Evolutionary conservation across 2,888 invertebrate species (phyloP).

Genomic region (Cosmorhoe ocellata): DNA sequence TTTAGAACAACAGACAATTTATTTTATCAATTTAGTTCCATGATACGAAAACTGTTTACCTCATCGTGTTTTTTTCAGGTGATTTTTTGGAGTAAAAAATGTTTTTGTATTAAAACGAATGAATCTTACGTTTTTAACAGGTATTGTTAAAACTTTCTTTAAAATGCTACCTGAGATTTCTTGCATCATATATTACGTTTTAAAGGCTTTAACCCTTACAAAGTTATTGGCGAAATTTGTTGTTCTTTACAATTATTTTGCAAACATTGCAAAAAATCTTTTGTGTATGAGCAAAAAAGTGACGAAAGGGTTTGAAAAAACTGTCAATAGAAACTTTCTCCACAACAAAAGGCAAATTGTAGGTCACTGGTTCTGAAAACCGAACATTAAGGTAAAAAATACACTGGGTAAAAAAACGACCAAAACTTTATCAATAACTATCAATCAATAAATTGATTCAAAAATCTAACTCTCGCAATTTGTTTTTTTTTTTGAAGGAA

Average conservation of each 20-base stretch:
- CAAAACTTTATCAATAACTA: too few species aligned
- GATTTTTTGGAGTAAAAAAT: not conserved
- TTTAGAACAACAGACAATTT: slow-evolving; percentile 1
- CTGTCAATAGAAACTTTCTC: slow-evolving; percentile 65
- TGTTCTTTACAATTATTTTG: slow-evolving; percentile 30
- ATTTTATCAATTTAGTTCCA: slow-evolving; percentile 7
- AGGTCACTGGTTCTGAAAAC: slow-evolving; percentile 49
- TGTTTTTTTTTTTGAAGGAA: too few species aligned
- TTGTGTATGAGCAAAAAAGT: slow-evolving; percentile 49
- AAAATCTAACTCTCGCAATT: too few species aligned
- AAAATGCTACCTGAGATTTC: slow-evolving; percentile 43
- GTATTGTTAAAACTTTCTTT: slow-evolving; percentile 7
- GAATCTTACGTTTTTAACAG: too few species aligned
- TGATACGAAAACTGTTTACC: slow-evolving; percentile 35
- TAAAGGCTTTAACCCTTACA: slow-evolving; percentile 12
- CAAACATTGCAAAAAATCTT: slow-evolving; percentile 28
- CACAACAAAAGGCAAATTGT: slow-evolving; percentile 57
- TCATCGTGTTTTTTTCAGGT: slow-evolving; percentile 26
- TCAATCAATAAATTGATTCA: too few species aligned
- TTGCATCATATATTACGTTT: slow-evolving; percentile 41
- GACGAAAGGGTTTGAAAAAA: slow-evolving; percentile 63
- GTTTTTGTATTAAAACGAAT: too few species aligned
- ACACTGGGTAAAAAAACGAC: slow-evolving; percentile 20
- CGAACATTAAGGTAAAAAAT: slow-evolving; percentile 56
- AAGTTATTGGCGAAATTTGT: slow-evolving; percentile 18